Evolutionary conservation across 2,888 invertebrate genomes (phyloP), one percentile per base, ranked within the genome.

Genomic region (Deilephila elpenor): DNA sequence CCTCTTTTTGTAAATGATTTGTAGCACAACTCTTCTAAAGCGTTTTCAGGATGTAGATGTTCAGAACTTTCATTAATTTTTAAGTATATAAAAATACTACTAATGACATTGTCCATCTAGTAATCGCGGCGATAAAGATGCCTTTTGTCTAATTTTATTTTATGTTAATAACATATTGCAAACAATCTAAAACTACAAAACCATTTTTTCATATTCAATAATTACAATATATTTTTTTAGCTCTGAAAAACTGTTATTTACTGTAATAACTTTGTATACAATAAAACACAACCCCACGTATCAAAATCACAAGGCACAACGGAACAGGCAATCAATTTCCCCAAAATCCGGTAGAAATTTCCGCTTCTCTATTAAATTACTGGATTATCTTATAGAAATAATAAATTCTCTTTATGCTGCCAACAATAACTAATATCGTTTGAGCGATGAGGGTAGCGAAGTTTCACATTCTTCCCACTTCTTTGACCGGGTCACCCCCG

Each of bases 401-500:
- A 79, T 78, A 80, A 78, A 79, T 79, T 80, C 76, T 32, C 25
- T 53, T 60, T 75, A 75, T 77, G 75, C 75, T 75, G 75, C 75
- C 79, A 79, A 80, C 80, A 82, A 82, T 86, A 83, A 83, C 84
- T 86, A 83, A 86, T 82, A 84, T 82, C 78, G 80, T 77, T 56
- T 56, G 75, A 82, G 82, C 86, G 83, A 84, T 83, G 85, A 84
- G 86, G 84, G 86, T 82, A 60, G 77, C 78, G 75, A 86, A 84
- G 82, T 88, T 84, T 81, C 81, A 84, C 86, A 88, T 88, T 89
- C 86, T 86, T 87, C 79, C 80, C 83, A 77, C 82, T 87, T 82
- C 86, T 90, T 88, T 91, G 89, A 91, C 91, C 90, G 86, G 86
- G 89, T 90, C 88, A 90, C 84, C 86, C 81, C 82, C 82, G 81